Evolutionary conservation across 92 coral and sea anemone genomes (phyloP).

Genomic region (Epizoanthus ramosus): DNA sequence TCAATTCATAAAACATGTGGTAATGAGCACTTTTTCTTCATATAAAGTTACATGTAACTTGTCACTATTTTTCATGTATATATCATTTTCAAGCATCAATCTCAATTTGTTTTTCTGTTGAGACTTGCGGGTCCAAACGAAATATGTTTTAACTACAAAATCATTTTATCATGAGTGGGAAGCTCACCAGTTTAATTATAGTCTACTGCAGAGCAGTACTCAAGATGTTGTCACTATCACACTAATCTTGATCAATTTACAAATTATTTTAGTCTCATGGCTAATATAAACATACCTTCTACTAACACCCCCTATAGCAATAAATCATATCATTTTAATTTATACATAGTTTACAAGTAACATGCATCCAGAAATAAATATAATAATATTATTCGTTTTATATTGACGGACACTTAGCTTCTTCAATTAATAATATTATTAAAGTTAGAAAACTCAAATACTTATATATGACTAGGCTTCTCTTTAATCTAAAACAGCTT

Average conservation of each 20-base stretch:
- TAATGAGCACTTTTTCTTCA: no score
- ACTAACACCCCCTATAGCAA: not conserved
- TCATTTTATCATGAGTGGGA: no score
- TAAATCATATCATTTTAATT: not conserved
- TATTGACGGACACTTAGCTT: not conserved
- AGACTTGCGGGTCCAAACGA: no score
- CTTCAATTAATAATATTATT: no score
- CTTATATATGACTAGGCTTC: no score
- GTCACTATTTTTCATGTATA: no score
- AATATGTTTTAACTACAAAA: no score
- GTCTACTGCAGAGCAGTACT: not conserved
- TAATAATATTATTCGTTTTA: not conserved
- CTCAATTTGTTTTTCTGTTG: no score
- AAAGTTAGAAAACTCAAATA: not conserved
- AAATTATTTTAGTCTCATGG: not conserved
- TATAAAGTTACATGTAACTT: no score
- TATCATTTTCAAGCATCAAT: no score
- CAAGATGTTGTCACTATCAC: not conserved
- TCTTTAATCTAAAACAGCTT: no score
- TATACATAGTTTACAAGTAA: not conserved
- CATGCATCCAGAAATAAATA: not conserved
- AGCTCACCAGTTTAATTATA: not conserved
- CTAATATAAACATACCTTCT: not conserved
- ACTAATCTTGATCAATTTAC: not conserved
- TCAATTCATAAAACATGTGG: no score